Evolutionary conservation across 2,797 vertebrate genomes (phyloP).

Genomic region (Poecile montanus): DNA sequence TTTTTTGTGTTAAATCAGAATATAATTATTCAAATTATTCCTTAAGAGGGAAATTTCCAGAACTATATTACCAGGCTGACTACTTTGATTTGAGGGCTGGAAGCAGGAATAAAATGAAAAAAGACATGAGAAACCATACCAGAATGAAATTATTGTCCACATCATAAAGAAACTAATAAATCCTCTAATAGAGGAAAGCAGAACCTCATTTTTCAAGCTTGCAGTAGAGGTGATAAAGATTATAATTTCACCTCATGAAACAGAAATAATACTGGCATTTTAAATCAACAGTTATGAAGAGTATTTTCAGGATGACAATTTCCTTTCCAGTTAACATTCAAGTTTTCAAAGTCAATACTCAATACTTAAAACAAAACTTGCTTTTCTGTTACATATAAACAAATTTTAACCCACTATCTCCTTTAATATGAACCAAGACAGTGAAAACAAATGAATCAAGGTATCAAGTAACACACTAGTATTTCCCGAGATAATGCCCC

Average conservation of each 20-base stretch:
- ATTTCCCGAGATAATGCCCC: not conserved
- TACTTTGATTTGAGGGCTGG: not conserved
- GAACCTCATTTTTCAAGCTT: not conserved
- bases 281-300: not conserved
- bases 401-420: not conserved
- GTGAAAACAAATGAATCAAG: not conserved
- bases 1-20: not conserved
- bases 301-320: not conserved
- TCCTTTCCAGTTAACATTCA: not conserved
- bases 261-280: not conserved
- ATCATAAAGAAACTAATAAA: not conserved
- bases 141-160: not conserved
- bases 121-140: not conserved
- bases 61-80: not conserved
- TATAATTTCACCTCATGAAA: not conserved
- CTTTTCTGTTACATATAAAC: not conserved
- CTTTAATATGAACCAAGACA: not conserved
- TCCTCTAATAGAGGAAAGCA: not conserved
- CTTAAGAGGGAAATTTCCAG: not conserved
- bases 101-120: not conserved
- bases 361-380: not conserved
- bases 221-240: not conserved
- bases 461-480: slow-evolving; percentile 3
- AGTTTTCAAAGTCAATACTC: slow-evolving; percentile 7
- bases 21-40: not conserved